Evolutionary conservation across 1,140 invertebrate species (phyloP), one percentile per base, ranked within the genome.

Genomic region (Zelostemma sp.): DNA sequence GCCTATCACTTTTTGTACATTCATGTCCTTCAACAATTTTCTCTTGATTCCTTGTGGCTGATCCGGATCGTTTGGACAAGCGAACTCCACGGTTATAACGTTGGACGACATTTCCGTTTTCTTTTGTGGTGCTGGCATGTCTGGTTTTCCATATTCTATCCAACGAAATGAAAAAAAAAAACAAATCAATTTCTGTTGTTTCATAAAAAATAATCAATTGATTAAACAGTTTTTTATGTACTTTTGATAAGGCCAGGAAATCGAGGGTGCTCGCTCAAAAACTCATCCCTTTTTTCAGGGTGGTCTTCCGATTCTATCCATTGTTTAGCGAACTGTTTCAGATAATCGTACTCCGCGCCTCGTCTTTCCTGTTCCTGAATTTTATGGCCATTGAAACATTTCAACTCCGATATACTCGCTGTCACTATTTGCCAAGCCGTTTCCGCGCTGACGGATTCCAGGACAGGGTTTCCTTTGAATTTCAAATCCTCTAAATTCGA

Each of bases 311-410:
- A 87, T 69, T 87, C 83, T 33, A 91, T 82, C 93, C 94, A 96
- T 49, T 91, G 88, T 15, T 87, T 80, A 0, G 91, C 91, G 85
- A 91, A 92, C 15, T 90, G 88, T 84, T 96, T 96, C 72, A 96
- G 83, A 77, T 96, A 96, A 84, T 96, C 95, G 59, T 95, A 92
- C 76, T 96, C 93, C 0, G 95, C 92, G n/a, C 93, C 94, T 75
- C 91, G 88, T 61, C 93, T 88, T 64, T 94, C 89, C 43, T 91
- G 88, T 0, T 84, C 72, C 5, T 82, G 85, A 64, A 96, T 90
- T 80, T 87, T 79, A 15, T 88, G 88, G 12, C 91, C 89, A 83
- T 94, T 94, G 3, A 94, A 80, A 74, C 88, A 86, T 85, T 91
- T 82, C 33, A 89, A 75, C 57, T 62, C 76, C 31, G 85, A 87